Conservation (phyloP, 1,140 invertebrate genomes). For the Eumeta japonica region DNA sequence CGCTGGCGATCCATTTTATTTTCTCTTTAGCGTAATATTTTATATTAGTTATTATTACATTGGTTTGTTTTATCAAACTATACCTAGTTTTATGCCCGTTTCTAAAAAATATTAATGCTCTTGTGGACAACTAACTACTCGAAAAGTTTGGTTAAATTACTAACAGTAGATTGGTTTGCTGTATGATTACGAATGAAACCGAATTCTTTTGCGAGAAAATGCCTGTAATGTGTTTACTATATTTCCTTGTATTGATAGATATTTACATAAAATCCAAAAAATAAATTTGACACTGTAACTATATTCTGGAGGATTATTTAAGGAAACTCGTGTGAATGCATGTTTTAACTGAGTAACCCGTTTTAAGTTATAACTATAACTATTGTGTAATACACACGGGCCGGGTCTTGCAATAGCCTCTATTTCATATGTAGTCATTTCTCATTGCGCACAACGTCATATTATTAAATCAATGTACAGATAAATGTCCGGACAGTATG, state of each 20-base stretch:
- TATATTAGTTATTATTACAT: too few species aligned
- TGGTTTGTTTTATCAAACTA: too few species aligned
- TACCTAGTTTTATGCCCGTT: too few species aligned
- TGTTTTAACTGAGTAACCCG: too few species aligned
- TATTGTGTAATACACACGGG: conserved; percentile 28
- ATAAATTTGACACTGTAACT: conserved; percentile 14
- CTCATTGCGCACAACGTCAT: conserved; percentile 30
- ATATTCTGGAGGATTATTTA: conserved; percentile 11
- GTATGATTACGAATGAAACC: too few species aligned
- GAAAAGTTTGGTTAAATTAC: conserved; percentile 42
- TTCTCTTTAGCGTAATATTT: conserved; percentile 48
- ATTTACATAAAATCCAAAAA: too few species aligned
- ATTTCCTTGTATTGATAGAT: too few species aligned
- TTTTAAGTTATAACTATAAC: too few species aligned
- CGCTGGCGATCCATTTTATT: conserved; percentile 50
- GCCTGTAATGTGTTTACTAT: too few species aligned
- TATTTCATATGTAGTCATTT: conserved; percentile 26
- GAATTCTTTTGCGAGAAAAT: conserved; percentile 35
- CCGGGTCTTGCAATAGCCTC: conserved; percentile 49
- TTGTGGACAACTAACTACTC: conserved; percentile 48
- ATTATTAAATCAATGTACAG: too few species aligned
- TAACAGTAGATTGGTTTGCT: conserved; percentile 42
- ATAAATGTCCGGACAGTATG: too few species aligned
- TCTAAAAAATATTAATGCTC: conserved; percentile 30
- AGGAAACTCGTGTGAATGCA: too few species aligned